These are phyloP conservation scores for Caenorhabditis sp. DNA, from an alignment of 2,888 invertebrate species.

Conservation along the genomic window DNA sequence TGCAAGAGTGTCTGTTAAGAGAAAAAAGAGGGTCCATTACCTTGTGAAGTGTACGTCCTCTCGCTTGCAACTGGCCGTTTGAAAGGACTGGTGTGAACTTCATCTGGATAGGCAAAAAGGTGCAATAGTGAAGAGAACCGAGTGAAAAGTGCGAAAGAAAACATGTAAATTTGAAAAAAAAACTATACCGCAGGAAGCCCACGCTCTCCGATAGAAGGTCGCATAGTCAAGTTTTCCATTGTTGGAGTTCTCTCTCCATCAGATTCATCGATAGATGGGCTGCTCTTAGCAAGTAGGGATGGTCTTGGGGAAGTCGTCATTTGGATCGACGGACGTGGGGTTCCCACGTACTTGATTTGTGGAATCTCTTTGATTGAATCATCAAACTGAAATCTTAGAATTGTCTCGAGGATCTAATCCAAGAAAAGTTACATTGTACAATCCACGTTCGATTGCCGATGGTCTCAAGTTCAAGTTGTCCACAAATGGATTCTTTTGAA, in stretches of 20 bases:
- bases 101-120: slow-evolving; percentile 49
- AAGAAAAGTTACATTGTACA: slow-evolving; percentile 54
- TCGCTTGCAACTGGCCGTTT: slow-evolving; percentile 40
- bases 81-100: slow-evolving; percentile 58
- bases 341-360: slow-evolving; percentile 30
- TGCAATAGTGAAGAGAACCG: slow-evolving; percentile 31
- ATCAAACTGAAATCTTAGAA: slow-evolving; percentile 52
- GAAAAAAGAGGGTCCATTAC: slow-evolving; percentile 48
- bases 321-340: slow-evolving; percentile 60
- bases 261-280: slow-evolving; percentile 36
- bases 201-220: slow-evolving; percentile 49
- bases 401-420: not conserved
- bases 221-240: not conserved
- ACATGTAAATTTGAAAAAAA: not conserved
- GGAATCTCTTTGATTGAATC: slow-evolving; percentile 55
- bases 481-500: slow-evolving; percentile 60
- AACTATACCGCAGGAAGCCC: slow-evolving; percentile 55
- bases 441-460: slow-evolving; percentile 53
- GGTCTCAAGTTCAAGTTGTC: slow-evolving; percentile 56
- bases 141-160: slow-evolving; percentile 12
- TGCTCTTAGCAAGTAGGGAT: slow-evolving; percentile 23
- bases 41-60: slow-evolving; percentile 62
- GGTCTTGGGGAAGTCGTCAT: slow-evolving; percentile 46
- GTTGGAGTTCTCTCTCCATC: slow-evolving; percentile 33
- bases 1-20: slow-evolving; percentile 44